Base-by-base conservation (phyloP, 1,140 invertebrate species). In the Cydia amplana region DNA sequence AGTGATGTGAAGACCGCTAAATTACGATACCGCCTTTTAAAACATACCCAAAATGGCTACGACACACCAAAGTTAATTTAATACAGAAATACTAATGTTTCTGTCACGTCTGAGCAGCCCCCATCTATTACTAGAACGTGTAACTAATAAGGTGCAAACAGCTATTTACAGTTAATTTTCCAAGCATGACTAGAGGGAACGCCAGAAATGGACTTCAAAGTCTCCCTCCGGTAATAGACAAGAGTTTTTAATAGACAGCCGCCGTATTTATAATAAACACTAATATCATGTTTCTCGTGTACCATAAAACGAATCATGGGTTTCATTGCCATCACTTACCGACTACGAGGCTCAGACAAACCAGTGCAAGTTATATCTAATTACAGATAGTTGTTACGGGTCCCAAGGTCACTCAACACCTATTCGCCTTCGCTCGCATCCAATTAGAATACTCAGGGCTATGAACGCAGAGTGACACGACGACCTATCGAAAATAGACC, bases 401-500 rank as follows among this genome's bases (percentile, higher is more conserved):
- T 51, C n/a, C 7, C 49, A 51, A 51, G 49, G 49, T 51, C 49
- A 51, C 5, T 60, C 23, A 20, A 60, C 55, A 60, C 51, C 16
- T 55, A 55, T 20, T 60, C 20, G 20, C 7, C 49, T n/a, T n/a
- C n/a, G 49, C 20, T 60, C 18, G 55, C 10, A n/a, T 7, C 16
- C 55, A 60, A 60, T 23, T 23, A 60, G 20, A 60, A 23, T 55
- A 55, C 51, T 18, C 20, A 2, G 20, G n/a, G 51, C 55, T 60
- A 60, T 23, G 55, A 20, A 32, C 65, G 65, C 65, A n/a, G 65
- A 70, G 32, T 70, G 65, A 70, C 65, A 70, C 65, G 74, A 18
- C 74, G 76, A 79, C 78, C 78, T 79, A 80, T 80, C 79, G 55
- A 80, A 75, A 77, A 80, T 80, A 78, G 75, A 78, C 63, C 70